A percentile compares a stretch with the other conserved stretches of the same genome.
Conservation (phyloP, 1,140 invertebrate species). For the Drosophila littoralis region DNA sequence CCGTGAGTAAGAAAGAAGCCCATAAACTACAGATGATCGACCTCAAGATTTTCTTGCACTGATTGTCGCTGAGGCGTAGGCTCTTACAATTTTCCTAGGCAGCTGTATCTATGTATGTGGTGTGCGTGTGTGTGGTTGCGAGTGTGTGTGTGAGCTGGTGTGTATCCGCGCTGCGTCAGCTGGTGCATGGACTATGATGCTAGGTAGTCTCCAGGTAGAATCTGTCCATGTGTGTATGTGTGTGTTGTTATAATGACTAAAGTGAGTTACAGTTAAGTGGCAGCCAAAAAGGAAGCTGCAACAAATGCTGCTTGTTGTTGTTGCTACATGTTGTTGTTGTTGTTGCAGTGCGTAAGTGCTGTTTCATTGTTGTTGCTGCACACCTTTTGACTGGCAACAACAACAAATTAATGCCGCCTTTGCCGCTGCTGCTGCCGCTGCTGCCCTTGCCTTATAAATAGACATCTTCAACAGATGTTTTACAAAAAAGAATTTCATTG, state of each 20-base stretch:
- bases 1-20: conserved; percentile 54
- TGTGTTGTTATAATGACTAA: conserved; percentile 50
- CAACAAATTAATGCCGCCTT: conserved; percentile 11
- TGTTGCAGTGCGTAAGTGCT: conserved; percentile 61
- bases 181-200: conserved; percentile 35
- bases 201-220: conserved; percentile 75
- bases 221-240: conserved; percentile 2
- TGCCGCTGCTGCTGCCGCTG: background rate
- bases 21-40: conserved; percentile 82
- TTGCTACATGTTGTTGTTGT: conserved; percentile 13
- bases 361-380: conserved; percentile 70
- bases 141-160: conserved; percentile 6
- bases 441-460: conserved; percentile 23
- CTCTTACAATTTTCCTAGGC: conserved; percentile 52
- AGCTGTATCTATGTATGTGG: conserved; percentile 3
- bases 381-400: conserved; percentile 65
- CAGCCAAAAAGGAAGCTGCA: conserved; percentile 79
- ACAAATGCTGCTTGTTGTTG: conserved; percentile 55
- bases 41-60: conserved; percentile 75
- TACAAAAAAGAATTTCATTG: conserved; percentile 61
- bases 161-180: conserved; percentile 35
- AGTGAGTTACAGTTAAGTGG: conserved; percentile 81
- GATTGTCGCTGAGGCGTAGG: conserved; percentile 52
- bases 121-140: conserved; percentile 15
- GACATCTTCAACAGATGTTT: conserved; percentile 73